Evolutionary conservation across 2,797 vertebrate genomes (phyloP).

Genomic region (Limosa lapponica): DNA sequence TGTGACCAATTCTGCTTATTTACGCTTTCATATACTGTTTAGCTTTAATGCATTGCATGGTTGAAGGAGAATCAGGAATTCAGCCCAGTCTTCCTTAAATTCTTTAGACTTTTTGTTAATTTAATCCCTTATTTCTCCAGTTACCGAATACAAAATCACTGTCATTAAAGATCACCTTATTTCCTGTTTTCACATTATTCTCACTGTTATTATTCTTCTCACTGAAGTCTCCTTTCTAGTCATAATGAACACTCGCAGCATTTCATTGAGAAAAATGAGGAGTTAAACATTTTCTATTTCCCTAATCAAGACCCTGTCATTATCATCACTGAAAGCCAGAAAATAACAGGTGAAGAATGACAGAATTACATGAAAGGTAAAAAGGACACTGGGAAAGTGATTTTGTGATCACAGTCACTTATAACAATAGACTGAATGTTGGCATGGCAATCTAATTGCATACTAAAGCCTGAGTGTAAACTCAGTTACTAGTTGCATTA

Average conservation of each 20-base stretch:
- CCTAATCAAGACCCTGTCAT: slow-evolving; percentile 63
- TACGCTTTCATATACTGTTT: neutral
- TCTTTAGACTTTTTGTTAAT: neutral
- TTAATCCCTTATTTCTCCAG: slow-evolving; percentile 24
- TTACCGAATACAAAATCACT: neutral
- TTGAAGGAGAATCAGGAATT: neutral
- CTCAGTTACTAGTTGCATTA: neutral
- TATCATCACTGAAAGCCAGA: slow-evolving; percentile 28
- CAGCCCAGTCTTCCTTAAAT: neutral
- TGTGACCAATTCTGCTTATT: neutral
- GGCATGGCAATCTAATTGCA: neutral
- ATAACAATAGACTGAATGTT: neutral
- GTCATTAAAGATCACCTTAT: slow-evolving; percentile 18
- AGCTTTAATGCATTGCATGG: neutral
- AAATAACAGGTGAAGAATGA: slow-evolving; percentile 28
- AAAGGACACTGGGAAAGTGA: slow-evolving; percentile 11
- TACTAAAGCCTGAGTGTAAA: slow-evolving; percentile 4
- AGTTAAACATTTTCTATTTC: slow-evolving; percentile 60
- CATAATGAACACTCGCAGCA: slow-evolving; percentile 13
- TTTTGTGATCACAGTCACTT: neutral
- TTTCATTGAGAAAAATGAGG: slow-evolving; percentile 65
- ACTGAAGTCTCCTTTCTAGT: neutral
- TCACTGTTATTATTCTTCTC: neutral
- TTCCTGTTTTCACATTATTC: slow-evolving; percentile 19
- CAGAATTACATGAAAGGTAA: neutral